Evolutionary conservation across 2,797 vertebrate genomes (phyloP).

Genomic region (Phalloptychus januarius): DNA sequence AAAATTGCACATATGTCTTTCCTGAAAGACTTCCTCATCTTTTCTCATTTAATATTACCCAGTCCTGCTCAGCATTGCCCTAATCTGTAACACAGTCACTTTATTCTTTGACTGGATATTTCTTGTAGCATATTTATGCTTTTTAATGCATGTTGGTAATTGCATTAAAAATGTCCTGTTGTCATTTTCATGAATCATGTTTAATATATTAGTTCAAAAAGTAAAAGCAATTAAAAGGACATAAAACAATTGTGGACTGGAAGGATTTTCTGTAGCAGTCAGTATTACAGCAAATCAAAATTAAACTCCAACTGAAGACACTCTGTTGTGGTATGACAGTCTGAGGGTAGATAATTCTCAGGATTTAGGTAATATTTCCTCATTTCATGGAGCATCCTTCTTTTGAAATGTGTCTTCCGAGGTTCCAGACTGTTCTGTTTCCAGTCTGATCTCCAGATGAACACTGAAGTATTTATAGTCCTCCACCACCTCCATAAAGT

Average conservation of each 20-base stretch:
- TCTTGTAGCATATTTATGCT: slow-evolving; percentile 5
- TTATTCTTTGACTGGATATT: slow-evolving; percentile 37
- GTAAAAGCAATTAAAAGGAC: neutral
- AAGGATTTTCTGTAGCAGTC: neutral
- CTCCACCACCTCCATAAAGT: neutral
- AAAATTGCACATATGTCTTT: slow-evolving; percentile 2
- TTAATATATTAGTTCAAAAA: neutral
- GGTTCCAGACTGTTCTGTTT: neutral
- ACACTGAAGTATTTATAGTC: neutral
- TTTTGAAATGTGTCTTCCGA: neutral
- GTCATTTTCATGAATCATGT: neutral
- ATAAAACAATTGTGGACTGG: neutral
- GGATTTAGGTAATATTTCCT: neutral
- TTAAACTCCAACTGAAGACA: neutral
- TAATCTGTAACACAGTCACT: neutral
- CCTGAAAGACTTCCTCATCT: neutral
- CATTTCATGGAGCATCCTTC: neutral
- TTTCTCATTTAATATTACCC: neutral
- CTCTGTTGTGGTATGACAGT: neutral
- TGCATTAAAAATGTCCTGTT: neutral
- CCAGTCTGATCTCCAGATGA: neutral
- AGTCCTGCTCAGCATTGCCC: neutral
- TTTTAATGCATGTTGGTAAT: slow-evolving; percentile 19
- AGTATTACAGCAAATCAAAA: neutral
- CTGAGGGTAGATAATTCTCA: neutral